Evolutionary conservation across 2,113 vertebrate species (phyloP).

Genomic region (Entomyzon cyanotis): DNA sequence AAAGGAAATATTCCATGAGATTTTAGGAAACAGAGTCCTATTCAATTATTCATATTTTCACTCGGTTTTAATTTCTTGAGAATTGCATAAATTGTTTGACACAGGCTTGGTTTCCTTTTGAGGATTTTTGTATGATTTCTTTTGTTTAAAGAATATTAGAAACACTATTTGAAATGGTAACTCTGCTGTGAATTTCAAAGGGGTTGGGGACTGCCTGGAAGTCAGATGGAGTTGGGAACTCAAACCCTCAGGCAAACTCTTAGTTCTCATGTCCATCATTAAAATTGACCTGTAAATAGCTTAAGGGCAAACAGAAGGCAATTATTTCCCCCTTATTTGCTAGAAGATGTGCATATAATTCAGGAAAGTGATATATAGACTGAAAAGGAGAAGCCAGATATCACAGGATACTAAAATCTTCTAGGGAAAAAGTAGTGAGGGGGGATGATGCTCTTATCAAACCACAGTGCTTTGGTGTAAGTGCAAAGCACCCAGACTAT

Average conservation of each 20-base stretch:
- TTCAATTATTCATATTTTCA: conserved; percentile 64
- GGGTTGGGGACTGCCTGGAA: not conserved
- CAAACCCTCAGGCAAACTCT: not conserved
- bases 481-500: not conserved
- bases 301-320: not conserved
- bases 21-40: conserved; percentile 7
- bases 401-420: not conserved
- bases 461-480: not conserved
- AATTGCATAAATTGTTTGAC: conserved; percentile 22
- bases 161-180: not conserved
- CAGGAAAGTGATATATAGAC: fast-evolving
- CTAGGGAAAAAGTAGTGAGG: not conserved
- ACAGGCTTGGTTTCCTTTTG: not conserved
- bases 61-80: conserved; percentile 26
- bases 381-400: not conserved
- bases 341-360: not conserved
- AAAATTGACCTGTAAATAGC: conserved; percentile 31
- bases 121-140: not conserved
- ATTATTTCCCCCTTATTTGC: too few species aligned
- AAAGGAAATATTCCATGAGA: conserved; percentile 39
- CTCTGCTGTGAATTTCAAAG: not conserved
- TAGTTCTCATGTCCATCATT: not conserved
- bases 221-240: not conserved
- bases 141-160: not conserved
- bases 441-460: not conserved